These are phyloP conservation scores for Zingel zingel DNA, from an alignment of 2,113 vertebrate species.

Conservation along the genomic window DNA sequence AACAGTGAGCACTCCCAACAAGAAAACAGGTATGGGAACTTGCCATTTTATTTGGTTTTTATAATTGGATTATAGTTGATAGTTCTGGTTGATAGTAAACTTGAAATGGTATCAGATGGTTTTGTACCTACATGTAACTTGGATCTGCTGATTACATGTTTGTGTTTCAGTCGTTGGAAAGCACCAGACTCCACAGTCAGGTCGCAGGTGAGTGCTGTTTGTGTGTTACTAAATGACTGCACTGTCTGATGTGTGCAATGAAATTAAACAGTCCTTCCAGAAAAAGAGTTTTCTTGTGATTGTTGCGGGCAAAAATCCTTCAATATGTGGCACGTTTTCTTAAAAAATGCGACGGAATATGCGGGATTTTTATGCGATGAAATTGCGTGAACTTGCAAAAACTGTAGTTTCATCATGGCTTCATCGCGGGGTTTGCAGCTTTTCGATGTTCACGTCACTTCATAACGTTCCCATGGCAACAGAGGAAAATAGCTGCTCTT, in stretches of 20 bases:
- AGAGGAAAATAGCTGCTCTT: too few relatives aligned
- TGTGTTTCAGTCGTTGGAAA: slow-evolving; percentile 61
- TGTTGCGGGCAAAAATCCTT: too few relatives aligned
- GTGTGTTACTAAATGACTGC: not conserved
- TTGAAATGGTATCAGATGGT: not conserved
- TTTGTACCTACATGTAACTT: not conserved
- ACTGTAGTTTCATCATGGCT: too few relatives aligned
- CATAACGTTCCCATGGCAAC: too few relatives aligned
- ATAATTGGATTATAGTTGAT: not conserved
- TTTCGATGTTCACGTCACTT: too few relatives aligned
- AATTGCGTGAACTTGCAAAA: too few relatives aligned
- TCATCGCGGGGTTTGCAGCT: too few relatives aligned
- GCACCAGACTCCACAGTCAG: slow-evolving; percentile 13
- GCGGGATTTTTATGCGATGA: too few relatives aligned
- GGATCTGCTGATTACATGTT: not conserved
- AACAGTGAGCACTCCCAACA: slow-evolving; percentile 47
- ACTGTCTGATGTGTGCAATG: not conserved
- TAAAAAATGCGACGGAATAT: too few relatives aligned
- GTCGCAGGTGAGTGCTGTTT: slow-evolving; percentile 62
- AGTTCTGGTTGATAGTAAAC: not conserved
- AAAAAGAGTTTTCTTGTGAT: too few relatives aligned
- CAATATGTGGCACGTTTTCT: too few relatives aligned
- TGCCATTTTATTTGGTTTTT: not conserved
- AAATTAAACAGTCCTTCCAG: not conserved
- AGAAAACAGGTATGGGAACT: slow-evolving; percentile 30